Conservation (phyloP, 2,797 vertebrate genomes). For the Syndactyla subalaris region DNA sequence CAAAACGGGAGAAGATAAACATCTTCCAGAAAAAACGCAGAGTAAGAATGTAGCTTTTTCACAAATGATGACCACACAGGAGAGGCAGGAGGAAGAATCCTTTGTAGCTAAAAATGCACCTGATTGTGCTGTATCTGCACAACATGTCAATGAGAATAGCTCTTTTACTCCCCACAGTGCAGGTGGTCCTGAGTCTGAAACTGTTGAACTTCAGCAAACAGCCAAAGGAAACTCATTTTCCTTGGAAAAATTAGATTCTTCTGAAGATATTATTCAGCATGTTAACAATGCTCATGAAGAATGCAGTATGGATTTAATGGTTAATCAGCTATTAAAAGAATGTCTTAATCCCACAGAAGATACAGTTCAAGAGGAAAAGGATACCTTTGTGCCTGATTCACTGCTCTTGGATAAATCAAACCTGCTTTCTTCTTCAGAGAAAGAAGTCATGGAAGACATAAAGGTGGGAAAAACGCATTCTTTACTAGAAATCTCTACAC, state of each 20-base stretch:
- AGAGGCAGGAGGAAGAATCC: neutral
- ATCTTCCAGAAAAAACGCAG: neutral
- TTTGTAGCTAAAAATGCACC: neutral
- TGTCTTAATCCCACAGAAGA: slow-evolving; percentile 21
- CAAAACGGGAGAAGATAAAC: neutral
- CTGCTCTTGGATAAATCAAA: neutral
- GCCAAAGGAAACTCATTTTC: neutral
- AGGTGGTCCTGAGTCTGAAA: neutral
- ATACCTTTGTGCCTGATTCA: neutral
- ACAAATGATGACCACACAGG: neutral
- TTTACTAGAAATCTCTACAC: neutral
- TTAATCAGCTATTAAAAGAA: neutral
- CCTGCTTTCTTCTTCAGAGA: neutral
- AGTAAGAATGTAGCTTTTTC: neutral
- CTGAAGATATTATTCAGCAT: neutral
- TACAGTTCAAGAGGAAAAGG: neutral
- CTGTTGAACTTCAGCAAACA: neutral
- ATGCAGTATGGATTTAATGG: neutral
- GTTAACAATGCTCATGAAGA: neutral
- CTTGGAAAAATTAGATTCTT: neutral
- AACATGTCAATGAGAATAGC: neutral
- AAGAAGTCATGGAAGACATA: neutral
- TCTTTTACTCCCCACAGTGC: neutral
- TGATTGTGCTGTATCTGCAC: neutral
- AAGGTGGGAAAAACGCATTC: neutral